Evolutionary conservation across 2,888 invertebrate genomes (phyloP).

Genomic region (Pasiphila rectangulata): DNA sequence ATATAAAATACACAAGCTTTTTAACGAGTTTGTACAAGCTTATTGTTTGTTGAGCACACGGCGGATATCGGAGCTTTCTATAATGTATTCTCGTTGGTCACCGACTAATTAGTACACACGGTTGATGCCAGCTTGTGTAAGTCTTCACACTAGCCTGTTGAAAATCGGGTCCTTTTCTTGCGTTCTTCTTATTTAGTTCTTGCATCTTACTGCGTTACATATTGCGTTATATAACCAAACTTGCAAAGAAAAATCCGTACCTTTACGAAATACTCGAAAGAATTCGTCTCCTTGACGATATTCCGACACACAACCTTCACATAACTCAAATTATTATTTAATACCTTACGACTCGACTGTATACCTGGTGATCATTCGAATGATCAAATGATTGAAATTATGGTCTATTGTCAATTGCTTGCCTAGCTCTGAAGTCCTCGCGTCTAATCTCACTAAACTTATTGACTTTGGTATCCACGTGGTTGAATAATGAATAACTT

Average conservation of each 20-base stretch:
- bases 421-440: slow-evolving; percentile 18
- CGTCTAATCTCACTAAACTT: slow-evolving; percentile 28
- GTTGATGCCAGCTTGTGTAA: slow-evolving; percentile 63
- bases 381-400: too few species aligned
- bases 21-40: slow-evolving; percentile 66
- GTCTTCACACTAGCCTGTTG: slow-evolving; percentile 22
- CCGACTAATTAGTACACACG: slow-evolving; percentile 80
- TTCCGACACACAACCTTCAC: too few species aligned
- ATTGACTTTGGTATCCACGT: slow-evolving; percentile 39
- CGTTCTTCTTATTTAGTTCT: slow-evolving; percentile 12
- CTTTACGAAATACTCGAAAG: slow-evolving; percentile 5
- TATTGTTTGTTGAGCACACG: slow-evolving; percentile 75
- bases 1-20: slow-evolving; percentile 61
- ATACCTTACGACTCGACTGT: too few species aligned
- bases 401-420: not conserved
- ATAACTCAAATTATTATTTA: too few species aligned
- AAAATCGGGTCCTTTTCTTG: slow-evolving; percentile 20
- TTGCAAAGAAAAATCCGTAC: not conserved
- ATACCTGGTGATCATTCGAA: too few species aligned
- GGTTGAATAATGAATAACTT: slow-evolving; percentile 75
- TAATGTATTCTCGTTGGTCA: slow-evolving; percentile 77
- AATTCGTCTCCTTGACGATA: too few species aligned
- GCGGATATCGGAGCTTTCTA: slow-evolving; percentile 74
- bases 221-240: not conserved
- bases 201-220: slow-evolving; percentile 8